Evolutionary conservation across 2,113 vertebrate species (phyloP).

Genomic region (Macroglossus sobrinus): DNA sequence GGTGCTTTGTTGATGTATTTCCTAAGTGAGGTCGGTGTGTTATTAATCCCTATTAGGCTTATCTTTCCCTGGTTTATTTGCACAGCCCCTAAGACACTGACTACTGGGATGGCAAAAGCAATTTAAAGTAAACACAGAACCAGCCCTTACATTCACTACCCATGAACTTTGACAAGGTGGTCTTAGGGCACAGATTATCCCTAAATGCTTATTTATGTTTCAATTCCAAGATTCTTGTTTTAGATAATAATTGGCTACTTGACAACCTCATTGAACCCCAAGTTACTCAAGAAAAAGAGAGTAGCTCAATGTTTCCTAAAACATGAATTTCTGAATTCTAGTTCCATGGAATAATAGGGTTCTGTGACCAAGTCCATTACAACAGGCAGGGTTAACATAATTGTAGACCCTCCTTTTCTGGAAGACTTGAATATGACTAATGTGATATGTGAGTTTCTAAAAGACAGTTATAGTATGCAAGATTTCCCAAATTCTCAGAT

Average conservation of each 20-base stretch:
- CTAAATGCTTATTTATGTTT: background rate
- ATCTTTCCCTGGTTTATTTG: background rate
- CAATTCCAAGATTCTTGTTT: background rate
- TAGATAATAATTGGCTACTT: background rate
- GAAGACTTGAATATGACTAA: background rate
- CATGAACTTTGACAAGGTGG: background rate
- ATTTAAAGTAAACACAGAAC: background rate
- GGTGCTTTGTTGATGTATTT: background rate
- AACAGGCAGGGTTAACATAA: background rate
- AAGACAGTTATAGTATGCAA: background rate
- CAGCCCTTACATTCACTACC: background rate
- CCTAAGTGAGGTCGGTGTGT: background rate
- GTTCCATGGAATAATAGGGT: background rate
- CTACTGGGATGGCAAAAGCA: background rate
- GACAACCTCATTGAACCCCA: background rate
- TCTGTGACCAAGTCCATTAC: background rate
- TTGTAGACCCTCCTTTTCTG: background rate
- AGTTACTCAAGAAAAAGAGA: background rate
- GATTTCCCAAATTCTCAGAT: background rate
- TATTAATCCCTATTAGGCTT: too few relatives aligned
- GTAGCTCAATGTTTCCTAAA: background rate
- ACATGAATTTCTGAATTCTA: background rate
- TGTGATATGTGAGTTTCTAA: conserved; percentile 17
- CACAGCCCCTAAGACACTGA: background rate
- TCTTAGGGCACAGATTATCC: background rate